Evolutionary conservation across 2,888 invertebrate genomes (phyloP), one percentile per base, ranked within the genome.

Genomic region (Sphecodes monilicornis): DNA sequence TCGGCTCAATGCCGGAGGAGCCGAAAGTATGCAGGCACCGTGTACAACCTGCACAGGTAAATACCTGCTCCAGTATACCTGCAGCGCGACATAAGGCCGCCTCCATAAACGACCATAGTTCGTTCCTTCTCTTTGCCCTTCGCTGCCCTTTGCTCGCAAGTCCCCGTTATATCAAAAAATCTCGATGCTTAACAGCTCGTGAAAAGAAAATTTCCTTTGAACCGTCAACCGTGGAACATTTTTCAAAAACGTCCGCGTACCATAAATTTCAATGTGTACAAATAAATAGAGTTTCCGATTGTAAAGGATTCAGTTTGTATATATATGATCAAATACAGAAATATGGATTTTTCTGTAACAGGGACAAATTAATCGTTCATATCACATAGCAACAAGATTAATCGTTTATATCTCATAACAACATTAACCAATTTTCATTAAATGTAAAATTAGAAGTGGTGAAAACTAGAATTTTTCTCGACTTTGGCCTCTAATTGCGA

Each of bases 21-120:
- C 80, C 82, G 79, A 89, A 89, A 88, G 89, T 88, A 89, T 89
- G 86, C 88, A 78, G 86, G 86, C 76, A 86, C 69, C 89, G 80
- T 89, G 89, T 89, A 85, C 84, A 89, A 89, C 74, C 83, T 88
- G 84, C 86, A 22, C 86, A 39, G 86, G 79, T 88, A 89, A 89
- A 89, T 89, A 88, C 88, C 88, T 85, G 88, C 77, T 80, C 78
- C 86, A 82, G 76, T 89, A 85, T 88, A 88, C 88, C 86, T 84
- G 87, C 86, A 84, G 89, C 78, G 84, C 84, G 84, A 87, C 86
- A 86, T 79, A 86, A 84, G 80, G 39, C 82, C 77, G 68, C 78
- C 78, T 43, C 88, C 84, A 86, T 86, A 89, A 89, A 89, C 87
- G 87, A 77, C 39, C 80, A 71, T 64, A 50, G 73, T 78, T 76